Evolutionary conservation across 2,888 invertebrate genomes (phyloP), one percentile per base, ranked within the genome.

Genomic region (Troides oblongomaculatus): DNA sequence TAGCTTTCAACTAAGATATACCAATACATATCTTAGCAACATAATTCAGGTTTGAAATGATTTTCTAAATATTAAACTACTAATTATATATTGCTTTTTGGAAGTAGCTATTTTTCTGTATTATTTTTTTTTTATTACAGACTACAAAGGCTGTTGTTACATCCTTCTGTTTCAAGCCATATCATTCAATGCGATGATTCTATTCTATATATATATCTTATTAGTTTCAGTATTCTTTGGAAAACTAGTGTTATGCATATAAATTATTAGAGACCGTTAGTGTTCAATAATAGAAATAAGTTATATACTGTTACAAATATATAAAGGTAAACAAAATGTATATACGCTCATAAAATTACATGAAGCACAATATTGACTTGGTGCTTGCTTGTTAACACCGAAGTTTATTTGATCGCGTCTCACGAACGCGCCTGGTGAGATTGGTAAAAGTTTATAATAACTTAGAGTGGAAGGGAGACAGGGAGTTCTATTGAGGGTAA

Each of bases 401-500:
- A 77, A 79, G 74, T 78, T 78, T 74, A 71, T 73, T 68, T 74
- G 78, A 75, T 70, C 72, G 64, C 68, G 75, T 74, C 76, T 72
- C 70, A 63, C 57, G 71, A 74, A 72, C 72, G 62, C 66, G 64
- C 61, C 43, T 67, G 56, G 53, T 67, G 70, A 73, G 74, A 77
- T 75, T 66, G 73, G 73, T 75, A 74, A 74, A 76, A 77, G 72
- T 77, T 77, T 71, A 61, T 61, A 64, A 74, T 73, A 67, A 74
- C 72, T 77, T 72, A 59, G 70, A 66, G 70, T 70, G 63, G 62
- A 50, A 59, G 62, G 64, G 66, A 25, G 43, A 60, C 23, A 50
- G 56, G 58, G 60, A 59, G 60, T 46, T 58, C 65, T 71, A 71
- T 69, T 63, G 69, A 63, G 72, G 73, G 71, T 72, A 72, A 70